Percentiles rank a stretch among this genome's conserved stretches.
Conservation (phyloP, 2,888 invertebrate genomes). For the Physocephala rufipes region DNA sequence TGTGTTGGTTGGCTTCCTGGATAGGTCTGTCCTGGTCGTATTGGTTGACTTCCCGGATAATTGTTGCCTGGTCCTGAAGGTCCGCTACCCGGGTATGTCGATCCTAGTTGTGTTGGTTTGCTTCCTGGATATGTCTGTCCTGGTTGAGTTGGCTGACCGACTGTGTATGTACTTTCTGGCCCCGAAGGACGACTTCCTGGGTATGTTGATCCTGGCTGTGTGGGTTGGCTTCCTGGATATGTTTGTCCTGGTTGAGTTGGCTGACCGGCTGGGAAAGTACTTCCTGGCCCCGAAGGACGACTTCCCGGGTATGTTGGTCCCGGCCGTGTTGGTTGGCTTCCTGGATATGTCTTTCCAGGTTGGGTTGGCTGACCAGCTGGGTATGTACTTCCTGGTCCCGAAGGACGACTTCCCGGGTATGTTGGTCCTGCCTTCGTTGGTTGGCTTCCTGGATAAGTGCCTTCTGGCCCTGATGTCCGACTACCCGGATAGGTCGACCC, state of each 20-base stretch:
- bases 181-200: slow-evolving; percentile 30
- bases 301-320: slow-evolving; percentile 35
- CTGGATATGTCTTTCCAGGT: slow-evolving; percentile 21
- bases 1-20: slow-evolving; percentile 7
- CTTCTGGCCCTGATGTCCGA: slow-evolving; percentile 37
- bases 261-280: slow-evolving; percentile 6
- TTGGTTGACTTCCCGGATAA: slow-evolving; percentile 32
- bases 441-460: slow-evolving; percentile 32
- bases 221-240: slow-evolving; percentile 29
- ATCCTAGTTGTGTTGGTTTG: slow-evolving; percentile 17
- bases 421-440: slow-evolving; percentile 22
- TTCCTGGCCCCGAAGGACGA: slow-evolving; percentile 22
- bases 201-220: slow-evolving; percentile 35
- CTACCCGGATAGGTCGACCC: slow-evolving; percentile 41
- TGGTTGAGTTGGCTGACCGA: slow-evolving; percentile 31
- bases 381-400: slow-evolving; percentile 35
- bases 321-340: slow-evolving; percentile 5
- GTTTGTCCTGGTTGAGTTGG: slow-evolving; percentile 34
- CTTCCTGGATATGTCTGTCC: slow-evolving; percentile 28
- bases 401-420: slow-evolving; percentile 34
- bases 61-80: slow-evolving; percentile 33
- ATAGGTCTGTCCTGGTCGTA: slow-evolving; percentile 17
- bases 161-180: slow-evolving; percentile 31
- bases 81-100: slow-evolving; percentile 33
- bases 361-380: slow-evolving; percentile 38